These are phyloP conservation scores for Potamarius usumacintae DNA, from an alignment of 2,113 vertebrate genomes.

Conservation along the genomic window DNA sequence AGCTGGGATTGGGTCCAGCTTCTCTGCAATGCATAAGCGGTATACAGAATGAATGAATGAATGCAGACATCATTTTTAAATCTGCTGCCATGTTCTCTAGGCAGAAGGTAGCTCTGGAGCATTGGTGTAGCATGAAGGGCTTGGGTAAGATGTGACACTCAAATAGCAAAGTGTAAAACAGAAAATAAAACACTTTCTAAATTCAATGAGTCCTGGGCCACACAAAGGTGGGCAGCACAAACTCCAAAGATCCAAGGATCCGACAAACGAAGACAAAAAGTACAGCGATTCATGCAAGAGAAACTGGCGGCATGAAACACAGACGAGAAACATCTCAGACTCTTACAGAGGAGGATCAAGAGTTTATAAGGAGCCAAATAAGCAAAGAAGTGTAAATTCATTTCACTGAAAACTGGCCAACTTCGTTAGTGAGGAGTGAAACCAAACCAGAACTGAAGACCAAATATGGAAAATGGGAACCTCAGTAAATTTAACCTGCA, in stretches of 20 bases:
- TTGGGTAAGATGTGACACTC: neutral
- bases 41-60: too few species aligned
- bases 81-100: neutral
- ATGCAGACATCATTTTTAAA: neutral
- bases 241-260: neutral
- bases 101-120: neutral
- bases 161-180: neutral
- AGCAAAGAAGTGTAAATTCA: neutral
- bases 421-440: neutral
- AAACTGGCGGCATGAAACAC: neutral
- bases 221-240: neutral
- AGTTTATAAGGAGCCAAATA: neutral
- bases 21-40: too few species aligned
- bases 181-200: neutral
- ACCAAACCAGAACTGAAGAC: neutral
- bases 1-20: too few species aligned
- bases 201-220: neutral
- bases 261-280: neutral
- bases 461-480: neutral
- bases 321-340: too few species aligned
- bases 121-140: neutral
- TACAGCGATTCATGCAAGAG: neutral
- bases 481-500: neutral
- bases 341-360: neutral
- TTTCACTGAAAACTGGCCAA: neutral